A percentile compares a stretch with the other conserved stretches of the same genome.
These are phyloP conservation scores for Podarcis cretensis DNA, from an alignment of 2,113 vertebrate species.

Conservation along the genomic window DNA sequence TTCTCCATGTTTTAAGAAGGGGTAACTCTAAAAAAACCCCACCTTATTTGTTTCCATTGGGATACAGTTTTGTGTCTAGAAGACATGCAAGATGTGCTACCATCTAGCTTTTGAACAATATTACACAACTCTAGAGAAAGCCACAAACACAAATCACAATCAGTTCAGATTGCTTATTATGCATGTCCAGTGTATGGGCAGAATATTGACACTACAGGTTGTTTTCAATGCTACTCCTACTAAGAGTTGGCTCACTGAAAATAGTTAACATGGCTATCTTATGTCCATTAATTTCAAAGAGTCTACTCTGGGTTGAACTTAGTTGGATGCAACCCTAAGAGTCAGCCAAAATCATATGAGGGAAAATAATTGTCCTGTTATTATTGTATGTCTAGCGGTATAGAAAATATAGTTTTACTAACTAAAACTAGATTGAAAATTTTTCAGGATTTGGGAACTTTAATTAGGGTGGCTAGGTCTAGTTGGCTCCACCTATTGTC, in stretches of 20 bases:
- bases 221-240: too few species aligned
- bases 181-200: slow-evolving; percentile 10
- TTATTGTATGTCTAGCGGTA: background rate
- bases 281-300: too few species aligned
- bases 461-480: background rate
- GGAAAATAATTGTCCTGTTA: background rate
- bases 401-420: background rate
- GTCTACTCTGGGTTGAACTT: too few species aligned
- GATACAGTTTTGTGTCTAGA: slow-evolving; percentile 34
- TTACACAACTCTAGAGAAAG: slow-evolving; percentile 37
- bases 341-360: background rate
- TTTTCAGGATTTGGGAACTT: background rate
- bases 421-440: background rate
- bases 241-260: too few species aligned
- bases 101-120: slow-evolving; percentile 62
- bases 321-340: too few species aligned
- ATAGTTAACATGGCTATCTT: too few species aligned
- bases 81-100: slow-evolving; percentile 32
- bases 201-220: background rate
- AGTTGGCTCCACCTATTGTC: too few species aligned
- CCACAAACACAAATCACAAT: slow-evolving; percentile 27
- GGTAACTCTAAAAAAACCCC: background rate
- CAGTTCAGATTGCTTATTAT: background rate
- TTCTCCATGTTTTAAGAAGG: too few species aligned
- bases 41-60: slow-evolving; percentile 6